Base-by-base conservation (phyloP, 53 echinoderm and acorn worm genomes). In the Hippasteria phrygiana region DNA sequence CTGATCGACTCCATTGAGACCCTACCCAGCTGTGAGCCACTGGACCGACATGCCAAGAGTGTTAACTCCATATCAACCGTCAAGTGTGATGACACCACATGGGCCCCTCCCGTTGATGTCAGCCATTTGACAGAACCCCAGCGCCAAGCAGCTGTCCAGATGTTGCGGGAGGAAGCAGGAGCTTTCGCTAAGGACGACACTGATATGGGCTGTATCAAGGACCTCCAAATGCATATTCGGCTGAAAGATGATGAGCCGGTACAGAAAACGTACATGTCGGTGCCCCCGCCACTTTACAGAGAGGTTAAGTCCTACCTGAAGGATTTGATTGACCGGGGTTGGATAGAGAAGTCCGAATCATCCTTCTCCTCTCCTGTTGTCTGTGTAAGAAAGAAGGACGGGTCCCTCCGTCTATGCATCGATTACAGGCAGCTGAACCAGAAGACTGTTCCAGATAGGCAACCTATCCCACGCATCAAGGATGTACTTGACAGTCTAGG, bases 341-440 rank as follows among this genome's bases (percentile, higher is more conserved):
- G 93, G 90, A 87, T 93, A 1, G 32, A 10, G 32, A 93, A 77
- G 45, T 93, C 93, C 7, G 48, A 73, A 22, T 93, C 90, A 13
- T 43, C 26, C 4, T 91, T 91, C 48, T 88, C 90, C 0, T 91
- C 88, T 0, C 93, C 93, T 1, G 43, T 91, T 1, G 93, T 93
- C 3, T 93, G 93, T 54, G 91, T 93, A 38, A 63, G 93, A 16
- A 91, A 93, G 48, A 75, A 73, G 48, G 88, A 82, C 54, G 93
- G 93, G 0, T 80, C 65, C 17, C 83, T 93, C 4, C 34, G 91
- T 11, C 88, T 93, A 1, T 89, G 89, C 37, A 65, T 79, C 6
- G 89, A 89, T 40, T 89, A 69, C 43, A 12, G 85, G 10, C 45
- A 83, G 12, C 38, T 90, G 17, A 90, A 90, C 28, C 34, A 43